Conservation (phyloP, 2,113 vertebrate species). For the Zosterops hypoxanthus region DNA sequence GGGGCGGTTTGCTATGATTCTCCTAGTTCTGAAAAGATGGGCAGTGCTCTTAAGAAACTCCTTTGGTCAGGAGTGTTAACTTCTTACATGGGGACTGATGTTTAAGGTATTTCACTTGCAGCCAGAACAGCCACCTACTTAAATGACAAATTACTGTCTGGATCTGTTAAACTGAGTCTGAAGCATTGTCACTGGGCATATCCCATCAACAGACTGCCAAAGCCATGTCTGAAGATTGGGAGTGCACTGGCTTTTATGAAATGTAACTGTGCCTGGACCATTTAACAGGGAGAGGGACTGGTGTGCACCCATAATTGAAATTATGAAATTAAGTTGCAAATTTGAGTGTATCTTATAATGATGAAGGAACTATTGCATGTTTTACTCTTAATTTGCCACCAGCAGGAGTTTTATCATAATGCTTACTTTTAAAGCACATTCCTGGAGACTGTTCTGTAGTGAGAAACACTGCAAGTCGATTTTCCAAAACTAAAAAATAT, state of each 20-base stretch:
- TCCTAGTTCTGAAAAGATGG: background rate
- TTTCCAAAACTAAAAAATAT: background rate
- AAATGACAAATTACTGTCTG: background rate
- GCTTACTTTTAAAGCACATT: background rate
- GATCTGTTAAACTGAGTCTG: background rate
- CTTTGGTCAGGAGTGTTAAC: background rate
- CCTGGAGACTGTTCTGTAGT: background rate
- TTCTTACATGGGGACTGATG: background rate
- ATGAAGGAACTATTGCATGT: background rate
- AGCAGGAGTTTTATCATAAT: background rate
- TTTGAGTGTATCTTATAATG: background rate
- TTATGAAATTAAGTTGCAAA: background rate
- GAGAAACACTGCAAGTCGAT: background rate
- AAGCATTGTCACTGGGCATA: accelerated
- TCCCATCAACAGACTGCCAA: background rate
- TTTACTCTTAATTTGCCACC: background rate
- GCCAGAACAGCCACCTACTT: background rate
- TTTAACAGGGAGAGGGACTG: background rate
- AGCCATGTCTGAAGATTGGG: background rate
- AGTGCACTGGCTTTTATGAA: background rate
- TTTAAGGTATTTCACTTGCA: background rate
- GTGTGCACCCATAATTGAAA: background rate
- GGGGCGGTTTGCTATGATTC: background rate
- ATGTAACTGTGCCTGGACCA: background rate
- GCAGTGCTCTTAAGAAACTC: background rate